phyloP scores from a whole-genome alignment of 2,797 vertebrate genomes.

The Chromis chromis region DNA sequence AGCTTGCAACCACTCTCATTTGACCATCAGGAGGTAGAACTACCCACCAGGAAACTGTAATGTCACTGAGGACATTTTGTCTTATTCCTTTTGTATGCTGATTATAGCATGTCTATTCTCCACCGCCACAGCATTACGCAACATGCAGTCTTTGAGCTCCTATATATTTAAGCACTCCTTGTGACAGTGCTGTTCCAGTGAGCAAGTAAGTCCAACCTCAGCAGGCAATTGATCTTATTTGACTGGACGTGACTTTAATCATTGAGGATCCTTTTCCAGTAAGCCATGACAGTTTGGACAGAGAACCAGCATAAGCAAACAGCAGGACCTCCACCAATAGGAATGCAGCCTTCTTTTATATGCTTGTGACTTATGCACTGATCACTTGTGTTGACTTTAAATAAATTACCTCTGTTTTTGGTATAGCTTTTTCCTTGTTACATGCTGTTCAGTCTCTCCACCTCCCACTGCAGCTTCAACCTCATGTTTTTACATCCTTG shows the following conservation, averaged over 20 bases:
- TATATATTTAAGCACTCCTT: too few species aligned
- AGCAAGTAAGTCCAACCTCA: not conserved
- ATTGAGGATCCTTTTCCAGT: too few species aligned
- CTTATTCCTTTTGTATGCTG: not conserved
- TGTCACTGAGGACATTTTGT: not conserved
- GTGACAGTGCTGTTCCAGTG: too few species aligned
- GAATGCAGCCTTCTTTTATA: not conserved
- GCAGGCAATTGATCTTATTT: not conserved
- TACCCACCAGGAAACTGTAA: too few species aligned
- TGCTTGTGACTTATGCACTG: not conserved
- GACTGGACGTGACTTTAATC: not conserved
- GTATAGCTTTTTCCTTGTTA: not conserved
- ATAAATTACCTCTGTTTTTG: not conserved
- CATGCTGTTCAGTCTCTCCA: not conserved
- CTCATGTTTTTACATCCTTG: not conserved
- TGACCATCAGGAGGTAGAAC: not conserved
- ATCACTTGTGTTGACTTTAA: not conserved
- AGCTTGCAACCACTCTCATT: not conserved
- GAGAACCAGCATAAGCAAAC: too few species aligned
- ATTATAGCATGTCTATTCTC: not conserved
- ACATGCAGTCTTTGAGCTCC: not conserved
- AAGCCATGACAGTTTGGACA: not conserved
- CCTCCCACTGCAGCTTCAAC: slow-evolving; percentile 1
- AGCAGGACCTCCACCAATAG: not conserved
- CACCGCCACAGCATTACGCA: not conserved